Conservation (phyloP, 2,888 invertebrate species). For the Xylocampa areola region DNA sequence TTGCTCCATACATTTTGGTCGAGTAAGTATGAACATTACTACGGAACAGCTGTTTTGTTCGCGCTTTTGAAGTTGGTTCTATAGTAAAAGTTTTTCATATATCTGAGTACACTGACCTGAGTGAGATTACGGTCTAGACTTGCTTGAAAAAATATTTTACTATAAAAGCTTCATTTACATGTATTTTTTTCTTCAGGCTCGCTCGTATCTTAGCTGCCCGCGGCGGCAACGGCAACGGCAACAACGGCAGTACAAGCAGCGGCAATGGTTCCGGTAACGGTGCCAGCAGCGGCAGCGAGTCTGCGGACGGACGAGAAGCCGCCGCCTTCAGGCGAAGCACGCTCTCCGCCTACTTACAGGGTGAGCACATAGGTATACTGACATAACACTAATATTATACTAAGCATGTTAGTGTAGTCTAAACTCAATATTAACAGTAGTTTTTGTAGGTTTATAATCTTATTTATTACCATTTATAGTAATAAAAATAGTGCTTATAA, state of each 20-base stretch:
- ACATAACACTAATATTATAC: conserved; percentile 33
- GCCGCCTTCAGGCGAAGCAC: conserved; percentile 95
- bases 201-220: conserved; percentile 97
- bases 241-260: conserved; percentile 93
- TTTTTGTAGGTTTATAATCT: background rate
- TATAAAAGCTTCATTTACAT: no score
- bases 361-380: conserved; percentile 66
- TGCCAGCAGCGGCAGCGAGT: conserved; percentile 91
- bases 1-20: no score
- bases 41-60: no score
- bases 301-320: conserved; percentile 93
- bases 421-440: background rate
- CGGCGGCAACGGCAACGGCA: conserved; percentile 89
- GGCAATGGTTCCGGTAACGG: conserved; percentile 88
- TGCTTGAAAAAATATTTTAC: no score
- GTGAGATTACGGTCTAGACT: no score
- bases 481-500: no score
- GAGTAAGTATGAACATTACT: no score
- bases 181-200: conserved; percentile 70
- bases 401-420: no score
- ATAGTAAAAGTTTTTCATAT: no score
- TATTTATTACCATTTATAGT: no score
- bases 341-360: conserved; percentile 95
- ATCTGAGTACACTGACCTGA: no score
- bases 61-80: no score